A percentile compares a stretch with the other conserved stretches of the same genome.
These are phyloP conservation scores for Mellilla xanthometata DNA, from an alignment of 2,888 invertebrate species.

Conservation along the genomic window DNA sequence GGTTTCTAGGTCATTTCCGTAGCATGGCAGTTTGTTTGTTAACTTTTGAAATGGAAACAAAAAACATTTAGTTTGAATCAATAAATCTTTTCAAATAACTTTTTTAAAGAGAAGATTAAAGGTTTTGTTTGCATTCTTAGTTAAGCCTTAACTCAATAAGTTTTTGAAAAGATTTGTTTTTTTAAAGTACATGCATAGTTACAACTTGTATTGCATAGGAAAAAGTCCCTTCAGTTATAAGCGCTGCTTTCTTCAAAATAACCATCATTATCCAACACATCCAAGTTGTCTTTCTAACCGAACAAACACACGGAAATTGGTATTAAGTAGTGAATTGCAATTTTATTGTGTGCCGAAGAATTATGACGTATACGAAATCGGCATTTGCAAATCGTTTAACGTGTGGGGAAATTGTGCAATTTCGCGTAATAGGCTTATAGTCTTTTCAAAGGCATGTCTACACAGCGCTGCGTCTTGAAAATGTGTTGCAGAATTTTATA, in stretches of 20 bases:
- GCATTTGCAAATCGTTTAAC: conserved; percentile 78
- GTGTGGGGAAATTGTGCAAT: conserved; percentile 78
- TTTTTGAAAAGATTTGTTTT: no score
- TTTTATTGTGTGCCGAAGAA: conserved; percentile 78
- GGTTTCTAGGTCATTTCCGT: conserved; percentile 3
- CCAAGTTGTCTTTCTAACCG: conserved; percentile 39
- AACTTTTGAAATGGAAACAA: background rate
- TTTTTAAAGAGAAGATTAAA: no score
- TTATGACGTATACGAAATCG: conserved; percentile 80
- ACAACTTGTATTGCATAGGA: no score
- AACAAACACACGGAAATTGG: conserved; percentile 60
- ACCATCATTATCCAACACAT: conserved; percentile 26
- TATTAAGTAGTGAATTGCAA: conserved; percentile 72
- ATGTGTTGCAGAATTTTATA: background rate
- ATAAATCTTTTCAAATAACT: no score
- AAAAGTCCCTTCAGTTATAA: no score
- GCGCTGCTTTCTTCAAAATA: conserved; percentile 17
- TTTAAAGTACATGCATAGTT: no score
- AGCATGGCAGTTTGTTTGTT: conserved; percentile 1
- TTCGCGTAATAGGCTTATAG: conserved; percentile 71
- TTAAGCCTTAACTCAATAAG: no score
- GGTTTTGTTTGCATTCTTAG: no score
- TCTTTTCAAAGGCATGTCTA: conserved; percentile 21
- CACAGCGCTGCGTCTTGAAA: background rate
- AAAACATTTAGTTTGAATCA: no score